Base-by-base conservation (phyloP, 1,140 invertebrate species). In the Papilio xuthus region DNA sequence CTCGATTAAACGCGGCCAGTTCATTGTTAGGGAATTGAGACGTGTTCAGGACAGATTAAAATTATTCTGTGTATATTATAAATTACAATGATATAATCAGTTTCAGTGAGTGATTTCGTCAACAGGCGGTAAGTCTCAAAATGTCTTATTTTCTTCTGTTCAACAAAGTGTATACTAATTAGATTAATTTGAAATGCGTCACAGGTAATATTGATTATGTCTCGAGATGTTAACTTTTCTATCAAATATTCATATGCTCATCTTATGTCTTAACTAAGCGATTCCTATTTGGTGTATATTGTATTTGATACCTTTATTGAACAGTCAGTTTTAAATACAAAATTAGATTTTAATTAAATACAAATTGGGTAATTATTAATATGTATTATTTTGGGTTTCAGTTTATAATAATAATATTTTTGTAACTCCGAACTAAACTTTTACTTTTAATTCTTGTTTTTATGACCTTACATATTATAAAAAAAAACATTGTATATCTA, bases 161-260 rank as follows among this genome's bases (percentile, higher is more conserved):
- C 23, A 50, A 28, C 13, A 28, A 47, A 50, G 37, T 47, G 23
- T 20, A 42, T 0, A 32, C 28, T 63, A 76, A 76, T 76, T 60
- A 76, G 53, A 76, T 76, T 76, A 76, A 63, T 41, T 37, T 37
- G 2, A 76, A 76, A 26, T 76, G 74, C 53, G 53, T 76, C 74
- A 76, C 18, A 76, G 56, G 28, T 76, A 63, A 60, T 76, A 76
- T 76, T 76, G 74, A 76, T 76, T 63, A 60, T 20, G 56, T 13
- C 23, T n/a, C 12, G n/a, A 63, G 20, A 67, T 7, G 23, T 15
- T 6, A 28, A 53, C 6, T 53, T 20, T 2, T 53, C n/a, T 9
- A 53, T 53, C 1, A 6, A 53, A 53, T 7, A 20, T 4, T 20
- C 18, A 20, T 53, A 7, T 18, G 18, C 18, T 50, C 15, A 18